phyloP scores from a whole-genome alignment of 2,113 vertebrate genomes.

The Lepus americanus region DNA sequence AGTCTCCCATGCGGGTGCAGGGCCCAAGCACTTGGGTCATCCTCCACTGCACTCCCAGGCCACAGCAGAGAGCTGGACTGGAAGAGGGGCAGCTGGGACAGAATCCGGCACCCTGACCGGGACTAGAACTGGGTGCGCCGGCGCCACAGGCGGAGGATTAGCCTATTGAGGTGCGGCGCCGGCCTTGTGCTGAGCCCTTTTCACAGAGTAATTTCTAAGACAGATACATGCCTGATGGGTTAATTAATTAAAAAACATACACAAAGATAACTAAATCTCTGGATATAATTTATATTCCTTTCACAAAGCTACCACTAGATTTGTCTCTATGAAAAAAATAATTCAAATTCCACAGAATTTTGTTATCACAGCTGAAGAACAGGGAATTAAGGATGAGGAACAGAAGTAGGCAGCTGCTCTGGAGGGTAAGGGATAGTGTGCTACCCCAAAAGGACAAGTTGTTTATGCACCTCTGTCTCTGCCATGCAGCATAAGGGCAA shows the following conservation, averaged over 20 bases:
- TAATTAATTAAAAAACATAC: background rate
- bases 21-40: too few relatives aligned
- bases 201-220: conserved; percentile 34
- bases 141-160: too few relatives aligned
- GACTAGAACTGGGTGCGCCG: too few relatives aligned
- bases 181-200: background rate
- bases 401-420: background rate
- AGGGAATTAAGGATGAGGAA: background rate
- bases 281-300: conserved; percentile 21
- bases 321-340: conserved; percentile 6
- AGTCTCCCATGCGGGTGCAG: too few relatives aligned
- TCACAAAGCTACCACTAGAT: background rate
- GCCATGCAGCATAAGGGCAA: background rate
- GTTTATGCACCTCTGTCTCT: background rate
- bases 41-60: too few relatives aligned
- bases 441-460: conserved; percentile 17
- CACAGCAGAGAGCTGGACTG: too few relatives aligned
- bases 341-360: conserved; percentile 23
- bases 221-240: background rate
- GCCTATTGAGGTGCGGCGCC: too few relatives aligned
- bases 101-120: too few relatives aligned
- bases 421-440: background rate
- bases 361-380: background rate
- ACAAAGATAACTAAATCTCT: background rate
- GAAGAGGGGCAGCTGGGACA: too few relatives aligned